Conservation (phyloP, 2,888 invertebrate species). For the Drosophila pegasa region DNA sequence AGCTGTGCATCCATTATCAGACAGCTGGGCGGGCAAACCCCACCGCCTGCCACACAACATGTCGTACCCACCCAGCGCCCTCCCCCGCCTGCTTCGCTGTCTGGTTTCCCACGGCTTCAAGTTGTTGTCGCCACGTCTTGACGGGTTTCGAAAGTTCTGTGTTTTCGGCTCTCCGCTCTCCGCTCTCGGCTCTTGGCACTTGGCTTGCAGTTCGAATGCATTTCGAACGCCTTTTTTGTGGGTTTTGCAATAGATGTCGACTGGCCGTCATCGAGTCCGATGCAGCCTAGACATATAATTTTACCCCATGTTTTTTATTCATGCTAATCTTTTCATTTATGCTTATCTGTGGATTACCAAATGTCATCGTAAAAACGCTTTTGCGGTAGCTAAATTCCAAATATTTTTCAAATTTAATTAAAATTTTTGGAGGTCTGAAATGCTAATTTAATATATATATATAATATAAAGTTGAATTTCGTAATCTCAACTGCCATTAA, state of each 20-base stretch:
- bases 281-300: constrained; percentile 3
- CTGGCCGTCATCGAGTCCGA: constrained; percentile 8
- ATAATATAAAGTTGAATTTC: background rate
- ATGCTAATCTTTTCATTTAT: background rate
- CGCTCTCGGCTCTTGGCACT: constrained; percentile 12
- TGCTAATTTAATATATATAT: background rate
- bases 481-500: too few species aligned
- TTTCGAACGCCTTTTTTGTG: constrained; percentile 10
- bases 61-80: background rate
- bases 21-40: constrained; percentile 9
- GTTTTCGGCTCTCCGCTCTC: constrained; percentile 10
- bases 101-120: constrained; percentile 37
- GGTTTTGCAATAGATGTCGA: constrained; percentile 26
- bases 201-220: constrained; percentile 30
- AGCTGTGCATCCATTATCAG: constrained; percentile 20
- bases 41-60: background rate
- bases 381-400: too few species aligned
- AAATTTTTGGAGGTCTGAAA: background rate
- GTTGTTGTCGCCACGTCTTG: background rate
- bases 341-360: background rate
- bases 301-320: background rate
- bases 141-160: constrained; percentile 45
- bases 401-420: background rate
- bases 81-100: too few species aligned
- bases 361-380: background rate